Evolutionary conservation across 2,888 invertebrate genomes (phyloP), one percentile per base, ranked within the genome.

Genomic region (Aelia acuminata): DNA sequence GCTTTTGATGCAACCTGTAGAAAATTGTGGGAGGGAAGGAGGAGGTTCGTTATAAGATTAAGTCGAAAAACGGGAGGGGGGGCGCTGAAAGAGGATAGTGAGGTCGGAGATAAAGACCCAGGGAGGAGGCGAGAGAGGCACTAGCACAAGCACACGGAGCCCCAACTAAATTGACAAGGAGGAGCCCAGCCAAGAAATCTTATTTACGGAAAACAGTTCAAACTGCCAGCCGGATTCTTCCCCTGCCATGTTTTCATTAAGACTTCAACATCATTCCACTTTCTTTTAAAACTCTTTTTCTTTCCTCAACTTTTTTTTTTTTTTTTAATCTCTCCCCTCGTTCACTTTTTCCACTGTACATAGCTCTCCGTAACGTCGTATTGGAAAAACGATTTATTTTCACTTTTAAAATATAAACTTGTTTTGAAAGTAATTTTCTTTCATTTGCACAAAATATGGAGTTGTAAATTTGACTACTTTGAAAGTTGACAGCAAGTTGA

Each of bases 121-220:
- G n/a, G n/a, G n/a, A n/a, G n/a, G n/a, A n/a, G n/a, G n/a, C n/a
- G 43, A 43, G 43, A 43, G 4, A 43, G 10, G 26, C 26, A 57
- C 57, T 13, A n/a, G 26, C 26, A 26, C 26, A 31, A 13, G 26
- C 26, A 26, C 57, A 57, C 57, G 26, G 26, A 57, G 31, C 63
- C 57, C 63, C 63, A 80, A 80, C 80, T 80, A 80, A 80, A 80
- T 80, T 80, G 80, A 80, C 63, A 63, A 63, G 63, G 63, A 57
- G 57, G 26, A 63, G 63, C 15, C 63, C 31, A 63, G 39, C 43
- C 22, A 80, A 80, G 39, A 80, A 80, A 80, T 80, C 80, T 80
- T 80, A 80, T 80, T 80, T 80, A 80, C 80, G 39, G 80, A 80
- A 63, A 80, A 80, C 80, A 80, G 80, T 80, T 80, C 80, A 80